phyloP scores from a whole-genome alignment of 2,888 invertebrate species.

The Ernsta delagoae region DNA sequence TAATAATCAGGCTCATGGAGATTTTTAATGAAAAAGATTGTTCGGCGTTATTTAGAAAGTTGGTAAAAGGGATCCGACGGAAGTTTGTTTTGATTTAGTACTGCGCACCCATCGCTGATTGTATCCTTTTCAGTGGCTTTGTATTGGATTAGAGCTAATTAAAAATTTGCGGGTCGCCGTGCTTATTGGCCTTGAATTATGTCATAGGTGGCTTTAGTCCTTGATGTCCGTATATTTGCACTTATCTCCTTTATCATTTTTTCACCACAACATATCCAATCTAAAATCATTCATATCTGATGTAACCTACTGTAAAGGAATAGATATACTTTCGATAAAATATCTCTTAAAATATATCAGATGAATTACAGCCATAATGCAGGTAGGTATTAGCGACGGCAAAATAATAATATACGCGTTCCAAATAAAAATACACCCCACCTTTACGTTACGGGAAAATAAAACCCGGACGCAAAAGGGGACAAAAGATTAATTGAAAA shows the following conservation, averaged over 20 bases:
- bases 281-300: too few relatives aligned
- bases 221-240: too few relatives aligned
- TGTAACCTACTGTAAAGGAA: too few relatives aligned
- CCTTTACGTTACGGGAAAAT: conserved; percentile 31
- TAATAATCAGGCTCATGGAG: conserved; percentile 81
- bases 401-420: conserved; percentile 24
- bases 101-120: conserved; percentile 68
- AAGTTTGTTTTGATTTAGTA: conserved; percentile 84
- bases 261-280: too few relatives aligned
- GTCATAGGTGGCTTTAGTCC: conserved; percentile 24
- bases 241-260: too few relatives aligned
- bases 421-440: conserved; percentile 33
- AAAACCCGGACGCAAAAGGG: conserved; percentile 58
- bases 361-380: background rate
- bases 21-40: conserved; percentile 85
- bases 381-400: background rate
- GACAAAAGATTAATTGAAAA: conserved; percentile 82
- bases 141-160: conserved; percentile 73
- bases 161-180: conserved; percentile 54
- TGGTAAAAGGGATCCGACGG: conserved; percentile 77
- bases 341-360: background rate
- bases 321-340: too few relatives aligned
- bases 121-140: conserved; percentile 75
- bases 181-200: conserved; percentile 30
- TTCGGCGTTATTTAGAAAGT: conserved; percentile 82